Base-by-base conservation (phyloP, 2,888 invertebrate species). In the Mycalesis mineus region DNA sequence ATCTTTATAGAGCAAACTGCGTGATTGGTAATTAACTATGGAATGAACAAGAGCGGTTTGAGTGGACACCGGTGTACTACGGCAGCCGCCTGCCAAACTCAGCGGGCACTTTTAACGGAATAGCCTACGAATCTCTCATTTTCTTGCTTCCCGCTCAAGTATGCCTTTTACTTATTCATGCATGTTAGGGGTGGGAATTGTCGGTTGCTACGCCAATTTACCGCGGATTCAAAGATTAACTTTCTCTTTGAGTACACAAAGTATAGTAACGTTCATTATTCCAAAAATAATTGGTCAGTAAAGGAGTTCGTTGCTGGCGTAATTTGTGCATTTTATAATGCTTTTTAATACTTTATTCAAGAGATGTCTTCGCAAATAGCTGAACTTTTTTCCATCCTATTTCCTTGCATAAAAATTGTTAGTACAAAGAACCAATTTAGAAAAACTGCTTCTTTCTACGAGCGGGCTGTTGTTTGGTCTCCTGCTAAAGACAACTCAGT, bases 101-200 rank as follows among this genome's bases (percentile, higher is more conserved):
- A 44, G 66, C 68, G 64, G 65, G 65, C 62, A 65, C 70, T 77
- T 77, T 77, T 74, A 75, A 73, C 75, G 72, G 73, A 78, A 77
- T 74, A 75, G 68, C 67, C 66, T 62, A 60, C 65, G 76, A 78
- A 77, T 72, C 72, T 73, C 72, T 71, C 72, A 77, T 77, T 79
- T 77, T 75, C 74, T 75, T 78, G 72, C 66, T 72, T 74, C 74
- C 44, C 48, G 31, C 47, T 57, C 62, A 74, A 67, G 66, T 11
- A 36, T 36, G 36, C 63, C 70, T 66, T 70, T 81, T 74, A 79
- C 72, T 78, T 80, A 80, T 82, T 78, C 77, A 82, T 75, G 74
- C 74, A 73, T 72, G 72, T 73, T 60, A 50, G 55, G 49, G 65
- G 66, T 67, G 60, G 67, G 66, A 66, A 42, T 47, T 42, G 33